A percentile compares a stretch with the other conserved stretches of the same genome.
These are phyloP conservation scores for Drosophila borealis DNA, from an alignment of 2,888 invertebrate genomes.

Conservation along the genomic window DNA sequence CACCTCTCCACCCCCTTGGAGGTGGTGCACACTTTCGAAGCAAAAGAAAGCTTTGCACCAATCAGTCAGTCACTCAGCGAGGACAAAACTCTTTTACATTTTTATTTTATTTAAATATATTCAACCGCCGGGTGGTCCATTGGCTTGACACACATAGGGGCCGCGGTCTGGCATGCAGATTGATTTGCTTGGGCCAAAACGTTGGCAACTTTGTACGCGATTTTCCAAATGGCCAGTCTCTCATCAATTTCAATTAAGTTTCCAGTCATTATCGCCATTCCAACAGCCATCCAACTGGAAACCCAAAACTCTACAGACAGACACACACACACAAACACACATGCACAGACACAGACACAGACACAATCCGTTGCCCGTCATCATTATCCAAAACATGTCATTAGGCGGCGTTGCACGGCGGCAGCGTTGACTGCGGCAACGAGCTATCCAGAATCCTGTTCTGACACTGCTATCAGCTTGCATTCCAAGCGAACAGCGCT, in stretches of 20 bases:
- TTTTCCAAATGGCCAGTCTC: constrained; percentile 75
- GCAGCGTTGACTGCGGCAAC: constrained; percentile 14
- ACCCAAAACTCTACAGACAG: no score
- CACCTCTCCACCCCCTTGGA: no score
- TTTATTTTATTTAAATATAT: neutral
- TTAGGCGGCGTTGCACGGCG: constrained; percentile 71
- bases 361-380: constrained; percentile 67
- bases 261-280: constrained; percentile 68
- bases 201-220: constrained; percentile 65
- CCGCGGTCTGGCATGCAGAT: constrained; percentile 75
- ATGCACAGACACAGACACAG: no score
- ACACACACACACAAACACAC: no score
- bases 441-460: constrained; percentile 74
- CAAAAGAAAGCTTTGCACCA: no score
- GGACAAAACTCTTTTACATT: no score
- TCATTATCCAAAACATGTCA: constrained; percentile 84
- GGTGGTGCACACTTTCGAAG: no score
- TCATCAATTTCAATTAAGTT: constrained; percentile 82
- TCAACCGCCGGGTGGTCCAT: constrained; percentile 62
- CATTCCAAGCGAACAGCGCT: constrained; percentile 44
- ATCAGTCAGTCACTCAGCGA: no score
- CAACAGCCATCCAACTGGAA: neutral
- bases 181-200: constrained; percentile 68
- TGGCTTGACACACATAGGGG: constrained; percentile 43
- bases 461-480: constrained; percentile 74